Evolutionary conservation across 1,140 invertebrate species (phyloP).

Genomic region (Ips nitidus): DNA sequence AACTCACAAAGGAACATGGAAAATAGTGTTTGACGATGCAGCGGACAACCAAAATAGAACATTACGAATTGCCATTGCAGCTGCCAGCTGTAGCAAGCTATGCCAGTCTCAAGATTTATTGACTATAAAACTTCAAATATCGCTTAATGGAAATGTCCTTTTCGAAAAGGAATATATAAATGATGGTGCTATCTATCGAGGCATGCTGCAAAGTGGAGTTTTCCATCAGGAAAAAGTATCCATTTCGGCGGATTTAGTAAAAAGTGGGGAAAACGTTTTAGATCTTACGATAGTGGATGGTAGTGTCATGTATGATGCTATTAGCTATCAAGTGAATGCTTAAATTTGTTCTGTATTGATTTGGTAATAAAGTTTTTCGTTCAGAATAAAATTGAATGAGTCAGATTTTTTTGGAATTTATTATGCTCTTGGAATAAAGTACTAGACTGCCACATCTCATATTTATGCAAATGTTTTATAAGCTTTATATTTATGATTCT

Average conservation of each 20-base stretch:
- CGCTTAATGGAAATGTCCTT: neutral
- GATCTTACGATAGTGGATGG: neutral
- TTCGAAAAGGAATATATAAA: neutral
- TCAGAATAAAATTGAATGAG: no score
- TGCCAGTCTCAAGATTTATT: neutral
- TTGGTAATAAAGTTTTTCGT: no score
- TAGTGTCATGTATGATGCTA: slow-evolving; percentile 11
- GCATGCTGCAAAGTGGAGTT: slow-evolving; percentile 1
- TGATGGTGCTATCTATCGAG: slow-evolving; percentile 5
- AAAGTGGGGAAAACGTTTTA: neutral
- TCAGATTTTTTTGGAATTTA: no score
- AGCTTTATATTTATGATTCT: no score
- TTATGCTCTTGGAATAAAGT: no score
- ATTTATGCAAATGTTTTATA: no score
- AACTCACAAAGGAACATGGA: slow-evolving; percentile 12
- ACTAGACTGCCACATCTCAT: no score
- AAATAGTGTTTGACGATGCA: slow-evolving; percentile 4
- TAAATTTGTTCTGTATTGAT: neutral
- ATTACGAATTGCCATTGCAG: slow-evolving; percentile 7
- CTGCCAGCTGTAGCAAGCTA: slow-evolving; percentile 2
- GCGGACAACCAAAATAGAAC: slow-evolving; percentile 3
- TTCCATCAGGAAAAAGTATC: neutral
- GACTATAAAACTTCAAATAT: neutral
- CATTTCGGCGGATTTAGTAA: neutral
- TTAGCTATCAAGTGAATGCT: slow-evolving; percentile 11